A percentile compares a stretch with the other conserved stretches of the same genome.
These are phyloP conservation scores for Danaus chrysippus DNA, from an alignment of 2,888 invertebrate genomes.

Conservation along the genomic window DNA sequence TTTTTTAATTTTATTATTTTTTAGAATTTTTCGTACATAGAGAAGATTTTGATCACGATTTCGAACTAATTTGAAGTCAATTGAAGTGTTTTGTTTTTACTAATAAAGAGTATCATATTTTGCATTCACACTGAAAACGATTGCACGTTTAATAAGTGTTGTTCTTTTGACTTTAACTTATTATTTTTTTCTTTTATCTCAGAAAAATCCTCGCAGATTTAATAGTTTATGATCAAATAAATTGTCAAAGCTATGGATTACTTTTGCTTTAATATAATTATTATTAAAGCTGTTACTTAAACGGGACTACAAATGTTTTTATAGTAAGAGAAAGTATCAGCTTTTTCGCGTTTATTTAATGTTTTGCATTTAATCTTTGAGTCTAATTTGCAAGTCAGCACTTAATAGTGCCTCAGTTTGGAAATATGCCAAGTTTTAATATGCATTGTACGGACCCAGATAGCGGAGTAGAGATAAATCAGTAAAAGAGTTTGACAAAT, in stretches of 20 bases:
- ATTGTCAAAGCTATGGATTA: neutral
- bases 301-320: neutral
- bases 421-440: neutral
- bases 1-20: too few species aligned
- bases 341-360: neutral
- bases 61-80: too few species aligned
- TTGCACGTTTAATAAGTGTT: too few species aligned
- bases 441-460: neutral
- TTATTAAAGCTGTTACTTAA: conserved; percentile 2
- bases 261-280: neutral
- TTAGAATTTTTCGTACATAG: too few species aligned
- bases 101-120: too few species aligned
- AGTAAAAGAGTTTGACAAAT: neutral
- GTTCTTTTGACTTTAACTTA: too few species aligned
- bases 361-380: conserved; percentile 5
- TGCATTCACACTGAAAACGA: too few species aligned
- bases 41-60: too few species aligned
- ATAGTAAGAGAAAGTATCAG: neutral
- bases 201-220: neutral
- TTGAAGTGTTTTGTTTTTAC: too few species aligned
- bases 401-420: neutral
- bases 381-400: conserved; percentile 6
- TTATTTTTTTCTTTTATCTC: too few species aligned
- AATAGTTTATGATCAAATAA: neutral
- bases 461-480: neutral